Conservation (phyloP, 2,888 invertebrate genomes). For the Schizotus pectinicornis region DNA sequence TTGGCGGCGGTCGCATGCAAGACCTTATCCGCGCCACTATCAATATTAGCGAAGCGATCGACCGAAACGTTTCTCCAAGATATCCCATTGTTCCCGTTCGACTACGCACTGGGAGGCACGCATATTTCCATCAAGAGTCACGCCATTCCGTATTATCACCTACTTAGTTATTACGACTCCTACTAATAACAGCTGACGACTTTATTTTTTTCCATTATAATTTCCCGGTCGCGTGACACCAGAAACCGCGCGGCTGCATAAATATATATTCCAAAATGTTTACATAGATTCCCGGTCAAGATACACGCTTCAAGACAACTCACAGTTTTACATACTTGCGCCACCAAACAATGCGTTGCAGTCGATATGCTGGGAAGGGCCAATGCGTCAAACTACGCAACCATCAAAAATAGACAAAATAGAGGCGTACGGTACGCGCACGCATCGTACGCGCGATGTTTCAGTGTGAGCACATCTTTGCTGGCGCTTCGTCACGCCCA, state of each 20-base stretch:
- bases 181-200: conserved; percentile 38
- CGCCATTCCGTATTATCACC: conserved; percentile 42
- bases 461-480: too few relatives aligned
- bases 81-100: conserved; percentile 25
- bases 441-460: too few relatives aligned
- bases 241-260: background rate
- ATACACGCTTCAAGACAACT: background rate
- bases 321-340: background rate
- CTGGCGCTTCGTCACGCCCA: too few relatives aligned
- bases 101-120: conserved; percentile 34
- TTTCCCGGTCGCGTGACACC: background rate
- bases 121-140: conserved; percentile 33
- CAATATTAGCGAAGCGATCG: conserved; percentile 26
- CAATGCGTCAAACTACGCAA: too few relatives aligned
- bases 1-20: conserved; percentile 17
- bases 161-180: conserved; percentile 36
- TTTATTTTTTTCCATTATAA: conserved; percentile 33
- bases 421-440: too few relatives aligned
- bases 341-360: background rate
- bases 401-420: too few relatives aligned
- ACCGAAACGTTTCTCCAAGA: conserved; percentile 18
- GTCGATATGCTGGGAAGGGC: too few relatives aligned
- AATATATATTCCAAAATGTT: background rate
- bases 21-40: conserved; percentile 30
- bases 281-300: background rate